phyloP scores from a whole-genome alignment of 2,113 vertebrate genomes.

The Erinaceus europaeus region DNA sequence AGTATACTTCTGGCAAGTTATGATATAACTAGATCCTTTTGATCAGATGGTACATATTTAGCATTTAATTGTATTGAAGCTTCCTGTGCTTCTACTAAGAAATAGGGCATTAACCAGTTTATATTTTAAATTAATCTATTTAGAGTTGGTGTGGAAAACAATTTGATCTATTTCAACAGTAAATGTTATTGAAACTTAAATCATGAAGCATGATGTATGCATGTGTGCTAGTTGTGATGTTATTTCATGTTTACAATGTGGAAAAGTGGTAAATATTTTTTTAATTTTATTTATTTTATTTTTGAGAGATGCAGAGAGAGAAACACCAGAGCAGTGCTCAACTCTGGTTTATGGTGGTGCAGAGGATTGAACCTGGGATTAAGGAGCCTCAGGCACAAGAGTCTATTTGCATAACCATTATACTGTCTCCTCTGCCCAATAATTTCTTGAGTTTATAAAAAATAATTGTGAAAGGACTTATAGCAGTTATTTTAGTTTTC shows the following conservation, averaged over 20 bases:
- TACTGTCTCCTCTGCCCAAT: too few species aligned
- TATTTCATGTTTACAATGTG: neutral
- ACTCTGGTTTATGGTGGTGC: too few species aligned
- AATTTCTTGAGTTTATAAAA: slow-evolving; percentile 28
- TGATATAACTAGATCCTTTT: neutral
- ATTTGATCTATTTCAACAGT: neutral
- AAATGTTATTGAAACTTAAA: neutral
- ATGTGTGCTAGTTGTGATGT: neutral
- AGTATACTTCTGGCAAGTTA: neutral
- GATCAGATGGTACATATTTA: neutral
- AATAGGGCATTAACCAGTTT: neutral
- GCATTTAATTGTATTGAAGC: neutral
- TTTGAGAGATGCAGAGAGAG: too few species aligned
- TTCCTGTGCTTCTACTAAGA: slow-evolving; percentile 1
- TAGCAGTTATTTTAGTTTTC: slow-evolving; percentile 17
- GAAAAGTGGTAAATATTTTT: neutral
- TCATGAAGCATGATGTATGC: neutral
- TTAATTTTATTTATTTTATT: too few species aligned
- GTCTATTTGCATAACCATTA: too few species aligned
- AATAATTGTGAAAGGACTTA: slow-evolving; percentile 15
- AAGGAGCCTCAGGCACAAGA: too few species aligned
- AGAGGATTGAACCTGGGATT: too few species aligned
- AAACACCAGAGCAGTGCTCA: too few species aligned
- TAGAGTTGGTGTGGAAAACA: neutral
- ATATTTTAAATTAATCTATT: neutral